Percentiles rank a stretch among this genome's conserved stretches.
phyloP scores from a whole-genome alignment of 1,140 invertebrate species.

The Theocolax elegans region DNA sequence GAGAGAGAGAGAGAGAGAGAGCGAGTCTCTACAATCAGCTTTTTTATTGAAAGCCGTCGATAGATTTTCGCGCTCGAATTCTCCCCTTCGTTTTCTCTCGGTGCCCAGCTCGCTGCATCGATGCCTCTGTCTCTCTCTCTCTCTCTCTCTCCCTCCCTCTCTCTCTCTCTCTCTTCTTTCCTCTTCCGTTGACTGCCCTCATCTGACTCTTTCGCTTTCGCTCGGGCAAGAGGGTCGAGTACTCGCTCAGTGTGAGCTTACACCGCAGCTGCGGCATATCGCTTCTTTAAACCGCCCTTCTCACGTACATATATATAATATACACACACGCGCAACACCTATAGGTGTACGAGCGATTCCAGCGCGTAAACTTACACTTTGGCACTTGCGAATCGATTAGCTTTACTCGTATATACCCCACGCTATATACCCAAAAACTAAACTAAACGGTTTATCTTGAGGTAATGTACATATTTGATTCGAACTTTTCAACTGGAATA shows the following conservation, averaged over 20 bases:
- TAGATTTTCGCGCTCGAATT: constrained; percentile 33
- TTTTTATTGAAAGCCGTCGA: constrained; percentile 19
- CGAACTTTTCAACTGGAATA: too few species aligned
- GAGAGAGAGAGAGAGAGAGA: too few species aligned
- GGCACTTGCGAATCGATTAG: background rate
- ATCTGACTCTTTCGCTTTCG: background rate
- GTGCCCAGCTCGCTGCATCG: too few species aligned
- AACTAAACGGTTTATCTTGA: too few species aligned
- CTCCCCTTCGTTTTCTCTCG: constrained; percentile 9
- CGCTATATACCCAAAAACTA: too few species aligned
- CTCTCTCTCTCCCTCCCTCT: constrained; percentile 18
- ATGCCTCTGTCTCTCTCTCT: background rate
- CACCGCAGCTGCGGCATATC: background rate
- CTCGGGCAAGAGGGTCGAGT: constrained; percentile 25
- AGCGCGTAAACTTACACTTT: background rate
- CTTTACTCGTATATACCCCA: too few species aligned
- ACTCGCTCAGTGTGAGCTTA: background rate
- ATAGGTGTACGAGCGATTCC: too few species aligned
- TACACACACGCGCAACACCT: constrained; percentile 31
- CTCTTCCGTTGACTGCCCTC: too few species aligned
- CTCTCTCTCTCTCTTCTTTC: constrained; percentile 18
- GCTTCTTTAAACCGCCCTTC: constrained; percentile 4
- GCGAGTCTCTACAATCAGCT: constrained; percentile 3
- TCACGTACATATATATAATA: constrained; percentile 32
- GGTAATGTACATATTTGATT: too few species aligned